Evolutionary conservation across 2,113 vertebrate genomes (phyloP), one percentile per base, ranked within the genome.

Genomic region (Barnardius zonarius): DNA sequence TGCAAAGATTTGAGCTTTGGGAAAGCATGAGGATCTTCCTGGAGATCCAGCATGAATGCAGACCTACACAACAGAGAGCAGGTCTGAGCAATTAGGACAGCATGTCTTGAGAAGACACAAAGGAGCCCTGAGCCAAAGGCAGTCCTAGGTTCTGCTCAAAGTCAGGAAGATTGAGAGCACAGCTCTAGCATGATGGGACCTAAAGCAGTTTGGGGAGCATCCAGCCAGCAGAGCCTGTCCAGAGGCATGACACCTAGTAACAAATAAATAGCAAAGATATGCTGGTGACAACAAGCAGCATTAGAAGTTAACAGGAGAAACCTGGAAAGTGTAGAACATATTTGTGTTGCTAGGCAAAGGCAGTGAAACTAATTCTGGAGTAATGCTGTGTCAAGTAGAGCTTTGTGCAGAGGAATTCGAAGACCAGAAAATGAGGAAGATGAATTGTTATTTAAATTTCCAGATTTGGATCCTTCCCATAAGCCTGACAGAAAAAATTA

Each of bases 381-480:
- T 87, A 95, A 94, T 76, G 89, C 62, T 63, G 31, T 93, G 86
- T 96, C 91, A 96, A 92, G 59, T 69, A 83, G 81, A 87, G 74
- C 80, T 93, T 91, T 93, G 86, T 9, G 1, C 49, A 73, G 78
- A 87, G 9, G 63, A 96, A 96, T 89, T 80, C 19, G 19, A 93
- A 79, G 92, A 96, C 81, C 59, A 94, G 86, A 94, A 97, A 97
- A 97, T 67, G 70, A 93, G 77, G 54, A 94, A 94, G 92, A 95
- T 85, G 15, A 91, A 94, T 70, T 91, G 88, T 93, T 93, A 96
- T 91, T 95, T 95, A 93, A 87, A 97, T 95, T 94, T 94, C 86
- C 87, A 66, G 57, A 89, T 90, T 92, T 96, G 91, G 92, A 94
- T 76, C 11, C 20, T 55, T 85, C 92, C 91, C 84, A 93, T 92